Percentiles rank a stretch among this genome's conserved stretches.
Evolutionary conservation across 2,113 vertebrate species (phyloP).

Genomic region (Hypanus sabinus): DNA sequence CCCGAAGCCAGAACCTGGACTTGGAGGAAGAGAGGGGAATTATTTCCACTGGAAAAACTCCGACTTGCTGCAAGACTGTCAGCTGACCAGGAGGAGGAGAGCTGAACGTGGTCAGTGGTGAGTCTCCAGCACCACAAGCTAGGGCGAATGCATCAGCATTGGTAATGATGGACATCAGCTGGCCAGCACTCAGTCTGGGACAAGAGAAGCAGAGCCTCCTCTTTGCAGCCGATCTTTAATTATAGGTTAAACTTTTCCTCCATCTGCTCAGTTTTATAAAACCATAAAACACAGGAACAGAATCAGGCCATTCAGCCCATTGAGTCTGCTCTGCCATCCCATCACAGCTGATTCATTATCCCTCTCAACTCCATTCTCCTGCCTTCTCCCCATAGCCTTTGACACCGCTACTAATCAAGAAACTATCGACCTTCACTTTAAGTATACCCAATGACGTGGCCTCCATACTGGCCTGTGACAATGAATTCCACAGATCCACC

Average conservation of each 20-base stretch:
- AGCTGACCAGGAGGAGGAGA: neutral
- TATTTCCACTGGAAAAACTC: neutral
- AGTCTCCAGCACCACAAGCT: neutral
- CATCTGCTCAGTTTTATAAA: neutral
- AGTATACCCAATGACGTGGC: too few species aligned
- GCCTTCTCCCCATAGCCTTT: too few species aligned
- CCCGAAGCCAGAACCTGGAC: neutral
- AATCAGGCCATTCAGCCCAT: too few species aligned
- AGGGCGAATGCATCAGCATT: neutral
- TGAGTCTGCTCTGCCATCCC: too few species aligned
- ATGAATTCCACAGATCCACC: too few species aligned
- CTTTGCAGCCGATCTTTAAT: neutral
- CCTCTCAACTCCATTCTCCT: too few species aligned
- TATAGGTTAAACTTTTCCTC: neutral
- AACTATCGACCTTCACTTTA: too few species aligned
- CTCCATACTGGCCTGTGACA: too few species aligned
- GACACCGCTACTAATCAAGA: too few species aligned
- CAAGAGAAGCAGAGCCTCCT: neutral
- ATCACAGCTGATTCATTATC: too few species aligned
- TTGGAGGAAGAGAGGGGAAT: neutral
- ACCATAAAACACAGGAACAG: too few species aligned
- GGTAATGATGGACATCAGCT: neutral
- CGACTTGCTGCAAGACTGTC: neutral
- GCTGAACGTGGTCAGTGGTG: neutral
- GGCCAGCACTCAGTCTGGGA: neutral